Conservation (phyloP, 2,888 invertebrate genomes). For the Anthophora plumipes region DNA sequence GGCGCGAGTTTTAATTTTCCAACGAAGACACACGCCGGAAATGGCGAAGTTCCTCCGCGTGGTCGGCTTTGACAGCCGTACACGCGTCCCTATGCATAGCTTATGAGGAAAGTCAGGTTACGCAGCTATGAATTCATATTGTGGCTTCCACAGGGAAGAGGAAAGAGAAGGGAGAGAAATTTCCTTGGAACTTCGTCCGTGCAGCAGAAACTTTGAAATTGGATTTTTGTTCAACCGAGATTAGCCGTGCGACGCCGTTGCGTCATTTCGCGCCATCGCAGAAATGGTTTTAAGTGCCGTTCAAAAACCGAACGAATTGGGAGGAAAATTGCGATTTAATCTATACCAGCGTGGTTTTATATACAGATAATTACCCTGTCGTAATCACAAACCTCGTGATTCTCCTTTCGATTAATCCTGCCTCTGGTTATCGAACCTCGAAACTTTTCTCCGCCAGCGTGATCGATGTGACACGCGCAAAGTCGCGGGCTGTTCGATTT, state of each 20-base stretch:
- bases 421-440: conserved; percentile 1
- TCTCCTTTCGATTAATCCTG: conserved; percentile 33
- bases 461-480: conserved; percentile 29
- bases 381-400: neutral
- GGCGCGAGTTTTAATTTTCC: conserved; percentile 34
- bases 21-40: neutral
- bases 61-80: conserved; percentile 1
- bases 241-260: conserved; percentile 27
- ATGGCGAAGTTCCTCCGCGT: neutral
- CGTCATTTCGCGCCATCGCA: neutral
- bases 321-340: conserved; percentile 7
- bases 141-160: conserved; percentile 8
- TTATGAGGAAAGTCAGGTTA: conserved; percentile 35
- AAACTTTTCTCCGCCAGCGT: conserved; percentile 9
- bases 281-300: neutral
- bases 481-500: conserved; percentile 9
- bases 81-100: conserved; percentile 35
- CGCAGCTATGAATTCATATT: conserved; percentile 34
- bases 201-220: conserved; percentile 55
- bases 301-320: neutral
- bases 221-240: conserved; percentile 54
- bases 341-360: neutral
- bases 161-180: conserved; percentile 45
- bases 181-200: conserved; percentile 53
- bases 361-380: conserved; percentile 29